Evolutionary conservation across 30 jellyfish, hydroid and myxozoan genomes (phyloP), one percentile per base, ranked within the genome.

Genomic region (Hydractinia echinata): DNA sequence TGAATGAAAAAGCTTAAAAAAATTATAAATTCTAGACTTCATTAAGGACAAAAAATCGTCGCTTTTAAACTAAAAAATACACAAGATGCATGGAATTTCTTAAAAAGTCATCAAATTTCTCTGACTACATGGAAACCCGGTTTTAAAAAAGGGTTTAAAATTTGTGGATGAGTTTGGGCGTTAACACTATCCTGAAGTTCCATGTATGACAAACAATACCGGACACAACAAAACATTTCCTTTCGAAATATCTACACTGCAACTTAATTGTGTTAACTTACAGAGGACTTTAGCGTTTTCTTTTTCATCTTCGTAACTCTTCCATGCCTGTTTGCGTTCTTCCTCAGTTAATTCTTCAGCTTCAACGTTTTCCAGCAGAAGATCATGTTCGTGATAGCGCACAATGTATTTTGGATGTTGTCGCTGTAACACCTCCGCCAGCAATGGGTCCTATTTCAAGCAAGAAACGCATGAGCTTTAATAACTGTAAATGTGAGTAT

Each of bases 301-400:
- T 84, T 93, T 93, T 79, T 93, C 97, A 48, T 89, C 90, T 66
- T 93, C 95, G 66, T 93, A 93, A 49, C 66, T 79, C 11, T 89
- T 94, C 99, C 99, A 93, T 7, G 99, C 99, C 71, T 87, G 96
- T 69, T 76, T 81, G 18, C 96, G 85, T 73, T 93, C 99, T 73
- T 93, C 99, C 74, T 93, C 99, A 14, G 89, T 83, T 61, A 93
- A 82, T 76, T 93, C 88, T 84, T 93, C 99, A 19, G 81, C 95
- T 84, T 87, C 96, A 19, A 87, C 76, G 67, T 93, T 87, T 79
- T 87, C 99, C 81, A 93, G 67, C 21, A 93, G 77, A 44, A 93
- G 11, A 77, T 93, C 99, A 48, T 93, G 99, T 67, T 93, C 99
- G 72, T 93, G 99, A 69, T 83, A 93, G 13, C 88, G 77, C 7